Evolutionary conservation across 2,797 vertebrate genomes (phyloP).

Genomic region (Phrynocephalus forsythii): DNA sequence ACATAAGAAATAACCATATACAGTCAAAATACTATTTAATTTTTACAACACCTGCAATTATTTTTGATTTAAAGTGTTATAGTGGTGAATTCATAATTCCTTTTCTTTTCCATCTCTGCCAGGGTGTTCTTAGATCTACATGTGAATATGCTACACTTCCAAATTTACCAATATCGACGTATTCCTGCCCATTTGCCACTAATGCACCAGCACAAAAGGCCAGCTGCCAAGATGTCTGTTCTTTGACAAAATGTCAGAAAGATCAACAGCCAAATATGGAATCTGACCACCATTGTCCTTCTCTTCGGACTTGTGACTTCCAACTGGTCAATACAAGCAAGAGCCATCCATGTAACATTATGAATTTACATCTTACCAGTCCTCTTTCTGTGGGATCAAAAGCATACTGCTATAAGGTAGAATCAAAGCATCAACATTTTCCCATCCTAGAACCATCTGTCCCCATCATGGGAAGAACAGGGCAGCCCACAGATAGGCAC

Average conservation of each 20-base stretch:
- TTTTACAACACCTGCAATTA: not conserved
- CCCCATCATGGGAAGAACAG: not conserved
- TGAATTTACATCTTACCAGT: slow-evolving; percentile 25
- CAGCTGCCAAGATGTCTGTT: slow-evolving; percentile 30
- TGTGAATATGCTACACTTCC: slow-evolving; percentile 35
- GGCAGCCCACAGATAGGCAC: not conserved
- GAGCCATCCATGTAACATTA: not conserved
- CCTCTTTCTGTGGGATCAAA: slow-evolving; percentile 14
- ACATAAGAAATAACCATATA: not conserved
- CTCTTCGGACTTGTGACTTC: slow-evolving; percentile 26
- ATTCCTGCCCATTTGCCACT: not conserved
- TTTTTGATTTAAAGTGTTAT: slow-evolving; percentile 35
- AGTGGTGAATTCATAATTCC: slow-evolving; percentile 9
- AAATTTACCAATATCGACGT: slow-evolving; percentile 30
- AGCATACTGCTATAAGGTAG: not conserved
- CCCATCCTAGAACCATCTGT: not conserved
- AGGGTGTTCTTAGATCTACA: slow-evolving; percentile 64
- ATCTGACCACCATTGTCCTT: slow-evolving; percentile 1
- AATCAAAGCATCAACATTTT: slow-evolving; percentile 26
- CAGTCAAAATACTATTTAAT: not conserved
- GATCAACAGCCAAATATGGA: not conserved
- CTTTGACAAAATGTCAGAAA: slow-evolving; percentile 36
- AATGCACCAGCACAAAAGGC: not conserved
- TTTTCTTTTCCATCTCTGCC: slow-evolving; percentile 27
- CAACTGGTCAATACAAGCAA: slow-evolving; percentile 26